These are phyloP conservation scores for Drosophila acutilabella DNA, from an alignment of 2,888 invertebrate genomes.

Conservation along the genomic window DNA sequence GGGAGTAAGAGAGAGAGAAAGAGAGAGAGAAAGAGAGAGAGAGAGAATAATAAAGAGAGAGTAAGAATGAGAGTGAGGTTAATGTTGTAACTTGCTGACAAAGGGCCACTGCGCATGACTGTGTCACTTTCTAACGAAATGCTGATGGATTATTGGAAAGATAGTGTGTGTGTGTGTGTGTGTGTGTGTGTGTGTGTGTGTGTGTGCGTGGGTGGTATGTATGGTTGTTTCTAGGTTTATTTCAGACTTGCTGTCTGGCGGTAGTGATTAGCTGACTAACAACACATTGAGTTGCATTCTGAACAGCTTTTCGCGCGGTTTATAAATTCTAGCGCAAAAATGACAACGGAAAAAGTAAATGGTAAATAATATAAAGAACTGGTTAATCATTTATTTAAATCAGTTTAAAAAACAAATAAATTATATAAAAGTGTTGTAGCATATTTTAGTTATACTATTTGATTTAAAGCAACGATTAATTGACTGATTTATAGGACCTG, in stretches of 20 bases:
- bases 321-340: slow-evolving; percentile 27
- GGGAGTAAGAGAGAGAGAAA: neutral
- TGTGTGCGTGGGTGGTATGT: slow-evolving; percentile 36
- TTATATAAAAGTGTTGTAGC: neutral
- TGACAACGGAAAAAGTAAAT: slow-evolving; percentile 61
- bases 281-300: slow-evolving; percentile 47
- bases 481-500: slow-evolving; percentile 79
- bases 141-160: too few relatives aligned
- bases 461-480: neutral
- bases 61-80: neutral
- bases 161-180: slow-evolving; percentile 1
- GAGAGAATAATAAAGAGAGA: neutral
- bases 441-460: neutral
- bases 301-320: slow-evolving; percentile 40
- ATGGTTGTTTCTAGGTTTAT: neutral
- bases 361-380: slow-evolving; percentile 53
- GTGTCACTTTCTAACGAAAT: slow-evolving; percentile 30
- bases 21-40: neutral
- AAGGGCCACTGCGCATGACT: slow-evolving; percentile 20
- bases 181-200: slow-evolving; percentile 9
- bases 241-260: neutral
- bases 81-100: slow-evolving; percentile 25
- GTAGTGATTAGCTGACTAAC: slow-evolving; percentile 55
- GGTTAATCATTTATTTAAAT: neutral
- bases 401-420: too few relatives aligned